These are phyloP conservation scores for Neosilurus mollespiculum DNA, from an alignment of 2,797 vertebrate species.

Conservation along the genomic window DNA sequence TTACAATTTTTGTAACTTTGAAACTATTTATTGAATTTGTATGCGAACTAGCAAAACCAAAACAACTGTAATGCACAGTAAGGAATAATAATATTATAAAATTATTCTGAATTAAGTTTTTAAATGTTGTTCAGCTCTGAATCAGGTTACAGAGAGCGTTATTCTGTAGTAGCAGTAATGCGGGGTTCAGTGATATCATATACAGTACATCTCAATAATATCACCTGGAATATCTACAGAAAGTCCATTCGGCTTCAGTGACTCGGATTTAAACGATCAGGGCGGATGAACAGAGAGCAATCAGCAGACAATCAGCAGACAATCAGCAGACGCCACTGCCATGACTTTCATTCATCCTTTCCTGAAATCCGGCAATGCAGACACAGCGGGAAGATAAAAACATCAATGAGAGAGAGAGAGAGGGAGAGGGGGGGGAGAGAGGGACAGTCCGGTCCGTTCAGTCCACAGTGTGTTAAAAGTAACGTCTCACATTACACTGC, in stretches of 20 bases:
- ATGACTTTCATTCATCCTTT: conserved; percentile 38
- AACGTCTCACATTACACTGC: conserved; percentile 27
- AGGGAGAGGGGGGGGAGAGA: background rate
- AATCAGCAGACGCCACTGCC: conserved; percentile 21
- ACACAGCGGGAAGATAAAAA: conserved; percentile 32
- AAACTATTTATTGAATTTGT: too few relatives aligned
- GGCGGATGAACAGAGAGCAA: conserved; percentile 8
- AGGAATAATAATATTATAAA: background rate
- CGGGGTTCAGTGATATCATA: background rate
- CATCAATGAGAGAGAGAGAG: conserved; percentile 24
- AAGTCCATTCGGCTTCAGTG: background rate
- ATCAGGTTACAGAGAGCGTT: background rate
- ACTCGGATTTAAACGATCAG: background rate
- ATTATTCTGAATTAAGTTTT: background rate
- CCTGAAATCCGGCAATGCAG: conserved; percentile 24
- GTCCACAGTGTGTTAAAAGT: background rate
- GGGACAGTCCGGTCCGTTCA: background rate
- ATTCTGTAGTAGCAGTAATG: background rate
- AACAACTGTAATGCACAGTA: background rate
- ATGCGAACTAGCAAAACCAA: too few relatives aligned
- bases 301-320: conserved; percentile 26
- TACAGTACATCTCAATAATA: background rate
- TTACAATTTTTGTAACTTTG: too few relatives aligned
- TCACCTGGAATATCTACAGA: background rate
- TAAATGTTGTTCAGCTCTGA: background rate